phyloP scores from a whole-genome alignment of 2,113 vertebrate species.

The Sylvia atricapilla region DNA sequence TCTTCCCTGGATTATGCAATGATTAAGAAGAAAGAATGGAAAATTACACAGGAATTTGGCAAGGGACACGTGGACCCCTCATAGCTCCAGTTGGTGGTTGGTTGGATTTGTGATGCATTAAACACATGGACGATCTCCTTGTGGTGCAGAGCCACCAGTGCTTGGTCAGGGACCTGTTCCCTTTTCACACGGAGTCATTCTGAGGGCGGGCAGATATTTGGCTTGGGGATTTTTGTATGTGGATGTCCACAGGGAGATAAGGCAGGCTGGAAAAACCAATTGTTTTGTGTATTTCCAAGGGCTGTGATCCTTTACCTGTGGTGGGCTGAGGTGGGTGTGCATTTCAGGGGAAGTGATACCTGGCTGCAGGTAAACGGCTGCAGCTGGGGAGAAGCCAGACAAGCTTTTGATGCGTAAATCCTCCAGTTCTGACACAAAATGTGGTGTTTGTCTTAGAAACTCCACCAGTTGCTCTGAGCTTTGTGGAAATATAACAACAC shows the following conservation, averaged over 20 bases:
- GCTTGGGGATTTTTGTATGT: rapidly evolving
- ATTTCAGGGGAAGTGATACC: neutral
- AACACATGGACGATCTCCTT: rapidly evolving
- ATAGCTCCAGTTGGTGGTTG: neutral
- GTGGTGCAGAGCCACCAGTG: neutral
- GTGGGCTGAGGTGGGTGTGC: neutral
- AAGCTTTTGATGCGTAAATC: constrained; percentile 52
- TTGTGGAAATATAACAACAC: neutral
- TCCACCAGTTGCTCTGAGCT: neutral
- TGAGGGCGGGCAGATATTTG: neutral
- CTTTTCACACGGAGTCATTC: neutral
- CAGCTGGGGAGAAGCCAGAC: constrained; percentile 25
- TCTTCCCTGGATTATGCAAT: neutral
- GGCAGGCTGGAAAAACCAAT: neutral
- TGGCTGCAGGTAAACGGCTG: neutral
- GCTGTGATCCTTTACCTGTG: neutral
- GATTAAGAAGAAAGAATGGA: neutral
- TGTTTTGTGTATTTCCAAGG: neutral
- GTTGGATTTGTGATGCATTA: neutral
- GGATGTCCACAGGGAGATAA: neutral
- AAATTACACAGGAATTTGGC: neutral
- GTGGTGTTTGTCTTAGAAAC: neutral
- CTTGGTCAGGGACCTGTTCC: neutral
- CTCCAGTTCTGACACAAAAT: constrained; percentile 10
- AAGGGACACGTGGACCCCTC: neutral